phyloP scores from a whole-genome alignment of 2,113 vertebrate genomes.

The Zosterops japonicus region DNA sequence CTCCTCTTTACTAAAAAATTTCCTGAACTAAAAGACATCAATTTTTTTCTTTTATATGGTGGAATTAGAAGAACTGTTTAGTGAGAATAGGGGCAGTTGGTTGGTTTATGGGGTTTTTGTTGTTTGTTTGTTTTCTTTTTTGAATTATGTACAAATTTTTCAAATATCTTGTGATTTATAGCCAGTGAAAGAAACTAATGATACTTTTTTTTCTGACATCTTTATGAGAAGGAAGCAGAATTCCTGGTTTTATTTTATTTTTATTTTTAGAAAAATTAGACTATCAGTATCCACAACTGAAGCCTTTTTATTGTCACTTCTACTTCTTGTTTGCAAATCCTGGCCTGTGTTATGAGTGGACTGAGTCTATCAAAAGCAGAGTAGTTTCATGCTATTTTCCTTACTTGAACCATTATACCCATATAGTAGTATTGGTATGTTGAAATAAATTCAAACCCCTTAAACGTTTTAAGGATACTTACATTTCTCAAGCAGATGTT shows the following conservation, averaged over 20 bases:
- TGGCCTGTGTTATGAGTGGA: neutral
- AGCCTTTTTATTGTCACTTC: neutral
- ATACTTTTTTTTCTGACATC: neutral
- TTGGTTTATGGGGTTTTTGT: neutral
- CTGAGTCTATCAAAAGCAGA: neutral
- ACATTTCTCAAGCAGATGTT: neutral
- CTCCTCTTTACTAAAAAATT: neutral
- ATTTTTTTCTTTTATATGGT: neutral
- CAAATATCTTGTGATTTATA: neutral
- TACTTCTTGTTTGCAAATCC: neutral
- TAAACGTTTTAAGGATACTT: neutral
- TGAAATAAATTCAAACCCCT: neutral
- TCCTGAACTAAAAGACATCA: neutral
- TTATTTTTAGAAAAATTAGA: neutral
- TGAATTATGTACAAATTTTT: neutral
- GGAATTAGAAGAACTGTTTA: neutral
- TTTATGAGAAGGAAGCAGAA: neutral
- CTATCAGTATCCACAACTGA: neutral
- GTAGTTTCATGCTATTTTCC: neutral
- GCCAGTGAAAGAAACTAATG: neutral
- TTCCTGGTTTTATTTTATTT: neutral
- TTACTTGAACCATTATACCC: neutral
- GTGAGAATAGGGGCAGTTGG: neutral
- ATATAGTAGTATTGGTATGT: neutral
- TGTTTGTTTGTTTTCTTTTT: neutral